A percentile compares a stretch with the other conserved stretches of the same genome.
These are phyloP conservation scores for Lucinisca nassula DNA, from an alignment of 2,888 invertebrate species.

Conservation along the genomic window DNA sequence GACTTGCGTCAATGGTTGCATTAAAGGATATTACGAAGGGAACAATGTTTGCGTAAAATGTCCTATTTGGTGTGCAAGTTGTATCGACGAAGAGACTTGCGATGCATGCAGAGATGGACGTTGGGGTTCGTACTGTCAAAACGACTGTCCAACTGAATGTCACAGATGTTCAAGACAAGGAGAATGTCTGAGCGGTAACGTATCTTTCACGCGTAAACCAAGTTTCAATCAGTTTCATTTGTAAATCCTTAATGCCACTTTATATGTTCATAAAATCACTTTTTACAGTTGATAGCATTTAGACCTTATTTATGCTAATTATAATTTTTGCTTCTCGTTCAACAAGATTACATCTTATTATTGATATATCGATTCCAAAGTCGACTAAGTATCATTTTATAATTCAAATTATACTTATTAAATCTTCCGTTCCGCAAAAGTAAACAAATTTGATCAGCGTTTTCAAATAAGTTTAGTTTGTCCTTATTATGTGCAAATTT, in stretches of 20 bases:
- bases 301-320: neutral
- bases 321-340: neutral
- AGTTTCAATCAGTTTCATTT: neutral
- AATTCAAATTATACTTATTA: neutral
- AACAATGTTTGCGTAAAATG: neutral
- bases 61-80: neutral
- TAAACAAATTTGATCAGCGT: too few relatives aligned
- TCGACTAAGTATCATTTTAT: neutral
- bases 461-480: too few relatives aligned
- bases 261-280: neutral
- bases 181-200: neutral
- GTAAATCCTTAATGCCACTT: neutral
- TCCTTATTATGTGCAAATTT: too few relatives aligned
- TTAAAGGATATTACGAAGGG: neutral
- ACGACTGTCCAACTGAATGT: neutral
- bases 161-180: neutral
- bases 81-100: neutral
- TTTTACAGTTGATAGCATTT: too few relatives aligned
- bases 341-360: neutral
- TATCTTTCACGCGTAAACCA: neutral
- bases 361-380: neutral
- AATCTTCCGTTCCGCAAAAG: too few relatives aligned
- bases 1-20: neutral
- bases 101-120: neutral
- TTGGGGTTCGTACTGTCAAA: neutral